A percentile compares a stretch with the other conserved stretches of the same genome.
Evolutionary conservation across 2,113 vertebrate species (phyloP).

Genomic region (Mormyrus lacerda): DNA sequence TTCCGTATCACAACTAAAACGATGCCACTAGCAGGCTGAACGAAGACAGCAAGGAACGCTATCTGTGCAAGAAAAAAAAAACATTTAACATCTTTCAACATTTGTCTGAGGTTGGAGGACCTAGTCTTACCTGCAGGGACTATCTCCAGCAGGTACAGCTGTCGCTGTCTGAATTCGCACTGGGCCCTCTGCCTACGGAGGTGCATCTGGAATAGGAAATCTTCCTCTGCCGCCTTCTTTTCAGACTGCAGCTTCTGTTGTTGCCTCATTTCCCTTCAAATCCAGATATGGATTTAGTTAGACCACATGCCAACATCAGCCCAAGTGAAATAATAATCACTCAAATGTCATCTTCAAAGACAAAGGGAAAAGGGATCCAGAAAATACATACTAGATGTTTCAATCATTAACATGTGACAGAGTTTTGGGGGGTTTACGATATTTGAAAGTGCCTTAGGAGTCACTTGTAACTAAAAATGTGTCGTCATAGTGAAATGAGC

Average conservation of each 20-base stretch:
- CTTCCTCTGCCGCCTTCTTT: constrained; percentile 69
- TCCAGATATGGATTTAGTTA: not conserved
- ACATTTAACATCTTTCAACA: not conserved
- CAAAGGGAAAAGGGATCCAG: not conserved
- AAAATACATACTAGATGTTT: not conserved
- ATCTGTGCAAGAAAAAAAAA: not conserved
- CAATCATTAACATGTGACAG: not conserved
- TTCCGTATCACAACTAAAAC: not conserved
- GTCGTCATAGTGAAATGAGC: not conserved
- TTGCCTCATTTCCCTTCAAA: constrained; percentile 63
- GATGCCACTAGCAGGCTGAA: not conserved
- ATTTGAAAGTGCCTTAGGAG: not conserved
- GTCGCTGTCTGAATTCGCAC: constrained; percentile 75
- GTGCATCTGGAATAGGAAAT: constrained; percentile 62
- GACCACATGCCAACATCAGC: constrained; percentile 1
- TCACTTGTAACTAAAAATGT: not conserved
- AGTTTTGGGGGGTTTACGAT: not conserved
- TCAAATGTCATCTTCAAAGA: not conserved
- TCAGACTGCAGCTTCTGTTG: constrained; percentile 56
- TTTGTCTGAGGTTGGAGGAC: not conserved
- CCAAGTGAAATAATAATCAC: not conserved
- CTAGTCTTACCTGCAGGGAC: constrained; percentile 71
- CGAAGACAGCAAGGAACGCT: not conserved
- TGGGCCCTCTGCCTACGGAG: constrained; percentile 76
- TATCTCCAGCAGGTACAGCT: constrained; percentile 73